These are phyloP conservation scores for Magallana nippona DNA, from an alignment of 2,888 invertebrate genomes.

Conservation along the genomic window DNA sequence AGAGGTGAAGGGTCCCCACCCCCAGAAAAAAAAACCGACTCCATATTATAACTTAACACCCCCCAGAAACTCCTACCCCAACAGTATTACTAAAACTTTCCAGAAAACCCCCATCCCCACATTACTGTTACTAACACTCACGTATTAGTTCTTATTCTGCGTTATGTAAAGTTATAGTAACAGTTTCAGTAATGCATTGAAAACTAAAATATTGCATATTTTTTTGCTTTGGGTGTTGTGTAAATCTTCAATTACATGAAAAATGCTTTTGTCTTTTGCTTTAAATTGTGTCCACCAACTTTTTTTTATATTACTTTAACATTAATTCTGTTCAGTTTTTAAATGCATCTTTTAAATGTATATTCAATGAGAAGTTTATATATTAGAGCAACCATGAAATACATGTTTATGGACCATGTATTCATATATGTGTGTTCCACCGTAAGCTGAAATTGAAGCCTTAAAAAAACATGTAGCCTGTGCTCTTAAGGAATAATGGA, in stretches of 20 bases:
- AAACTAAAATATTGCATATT: constrained; percentile 6
- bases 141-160: neutral
- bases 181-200: neutral
- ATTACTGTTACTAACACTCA: too few relatives aligned
- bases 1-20: constrained; percentile 18
- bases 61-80: neutral
- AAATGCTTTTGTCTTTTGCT: constrained; percentile 7
- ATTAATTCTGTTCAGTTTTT: neutral
- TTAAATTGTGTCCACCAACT: neutral
- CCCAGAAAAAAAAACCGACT: too few relatives aligned
- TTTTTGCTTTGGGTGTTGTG: constrained; percentile 21
- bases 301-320: neutral
- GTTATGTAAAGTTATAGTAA: neutral
- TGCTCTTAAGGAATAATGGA: neutral
- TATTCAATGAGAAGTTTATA: too few relatives aligned
- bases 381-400: too few relatives aligned
- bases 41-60: too few relatives aligned
- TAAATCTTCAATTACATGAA: neutral
- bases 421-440: neutral
- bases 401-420: too few relatives aligned
- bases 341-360: too few relatives aligned
- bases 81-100: neutral
- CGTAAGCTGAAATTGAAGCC: neutral
- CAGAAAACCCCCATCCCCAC: too few relatives aligned
- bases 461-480: neutral